Base-by-base conservation (phyloP, 2,797 vertebrate genomes). In the Cephalopachus bancanus region DNA sequence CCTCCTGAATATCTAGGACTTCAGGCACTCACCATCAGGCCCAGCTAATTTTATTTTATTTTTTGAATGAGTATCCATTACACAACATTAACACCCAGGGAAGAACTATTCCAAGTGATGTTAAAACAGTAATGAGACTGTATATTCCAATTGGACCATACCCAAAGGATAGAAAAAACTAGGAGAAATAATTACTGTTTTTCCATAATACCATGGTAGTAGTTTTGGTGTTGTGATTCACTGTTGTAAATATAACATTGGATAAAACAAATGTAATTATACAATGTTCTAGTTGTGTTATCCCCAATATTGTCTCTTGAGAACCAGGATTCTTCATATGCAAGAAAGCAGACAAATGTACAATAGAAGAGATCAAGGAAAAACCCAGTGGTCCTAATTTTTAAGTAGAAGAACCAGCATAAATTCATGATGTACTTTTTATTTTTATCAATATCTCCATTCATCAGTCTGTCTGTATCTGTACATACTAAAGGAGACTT, bases 331-430 rank as follows among this genome's bases (percentile, higher is more conserved):
- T 85, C 49, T 51, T 89, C 33, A 79, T 93, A 76, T 53, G 15
- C 65, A 86, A 59, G 33, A 37, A 89, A 81, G 19, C 44, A 84
- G 33, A 75, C 59, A 69, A 84, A 83, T 49, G 49, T 26, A 71
- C 75, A 14, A 74, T 55, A 89, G 51, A 72, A 76, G 30, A 83
- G 9, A 30, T 75, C 33, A 78, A 78, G 12, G 81, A 81, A 78
- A 97, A 94, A 67, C 24, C 55, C 91, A 95, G 17, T 65, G 7
- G 26, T 90, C 24, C 65, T 95, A 86, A 60, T 83, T 95, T 94
- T 81, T 90, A 76, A 81, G 89, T 92, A 92, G 64, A 93, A 74
- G 57, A 95, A 62, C 14, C 67, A 94, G n/a, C 59, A 26, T 91
- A 89, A 88, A 85, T 15, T 84, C 60, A 62, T 60, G 33, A 49